Evolutionary conservation across 1,140 invertebrate genomes (phyloP).

Genomic region (Papilio machaon): DNA sequence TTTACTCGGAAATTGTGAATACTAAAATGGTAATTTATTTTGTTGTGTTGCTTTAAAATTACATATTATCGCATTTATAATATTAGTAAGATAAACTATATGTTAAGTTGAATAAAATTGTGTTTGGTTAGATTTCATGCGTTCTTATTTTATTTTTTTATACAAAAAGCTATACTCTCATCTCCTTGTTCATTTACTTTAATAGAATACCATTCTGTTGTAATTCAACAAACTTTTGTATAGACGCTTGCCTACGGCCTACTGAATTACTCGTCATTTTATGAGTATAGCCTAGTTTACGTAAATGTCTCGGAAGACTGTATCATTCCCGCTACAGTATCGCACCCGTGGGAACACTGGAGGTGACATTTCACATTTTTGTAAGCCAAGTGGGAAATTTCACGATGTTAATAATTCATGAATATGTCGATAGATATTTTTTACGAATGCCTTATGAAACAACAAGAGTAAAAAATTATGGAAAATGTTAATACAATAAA

Average conservation of each 20-base stretch:
- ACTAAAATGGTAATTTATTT: not conserved
- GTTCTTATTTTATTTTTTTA: no score
- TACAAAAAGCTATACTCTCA: not conserved
- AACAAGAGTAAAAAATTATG: constrained; percentile 1
- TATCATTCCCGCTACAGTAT: constrained; percentile 42
- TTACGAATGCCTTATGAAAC: constrained; percentile 34
- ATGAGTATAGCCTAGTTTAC: constrained; percentile 51
- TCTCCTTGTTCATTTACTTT: constrained; percentile 23
- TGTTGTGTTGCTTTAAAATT: not conserved
- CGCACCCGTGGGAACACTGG: constrained; percentile 44
- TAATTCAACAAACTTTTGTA: constrained; percentile 33
- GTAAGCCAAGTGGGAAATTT: constrained; percentile 48
- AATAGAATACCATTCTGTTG: constrained; percentile 16
- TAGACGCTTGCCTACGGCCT: not conserved
- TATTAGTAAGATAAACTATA: no score
- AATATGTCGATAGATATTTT: constrained; percentile 42
- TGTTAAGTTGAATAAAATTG: no score
- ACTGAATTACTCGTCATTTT: constrained; percentile 39
- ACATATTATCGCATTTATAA: no score
- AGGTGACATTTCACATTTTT: constrained; percentile 55
- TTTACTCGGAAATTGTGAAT: not conserved
- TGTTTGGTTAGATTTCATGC: no score
- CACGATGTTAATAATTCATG: constrained; percentile 55
- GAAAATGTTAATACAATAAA: not conserved
- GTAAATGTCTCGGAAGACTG: constrained; percentile 52